Evolutionary conservation across 2,113 vertebrate species (phyloP).

Genomic region (Beaufortia kweichowensis): DNA sequence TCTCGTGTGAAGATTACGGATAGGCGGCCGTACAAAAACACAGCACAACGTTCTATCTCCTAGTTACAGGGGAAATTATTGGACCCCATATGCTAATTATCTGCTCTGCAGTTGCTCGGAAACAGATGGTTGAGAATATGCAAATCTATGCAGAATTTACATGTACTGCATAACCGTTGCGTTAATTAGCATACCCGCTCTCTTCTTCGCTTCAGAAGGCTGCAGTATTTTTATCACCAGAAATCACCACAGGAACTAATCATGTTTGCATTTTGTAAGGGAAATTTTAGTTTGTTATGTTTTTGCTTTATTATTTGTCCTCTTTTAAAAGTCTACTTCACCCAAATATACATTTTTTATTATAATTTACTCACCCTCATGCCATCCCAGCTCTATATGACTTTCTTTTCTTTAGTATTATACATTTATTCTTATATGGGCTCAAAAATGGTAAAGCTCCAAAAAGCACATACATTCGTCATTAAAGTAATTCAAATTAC

Average conservation of each 20-base stretch:
- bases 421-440: too few relatives aligned
- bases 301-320: not conserved
- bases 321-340: too few relatives aligned
- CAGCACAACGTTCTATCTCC: slow-evolving; percentile 78
- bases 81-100: slow-evolving; percentile 98
- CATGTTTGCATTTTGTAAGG: not conserved
- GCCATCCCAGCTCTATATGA: too few relatives aligned
- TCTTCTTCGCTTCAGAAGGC: slow-evolving; percentile 71
- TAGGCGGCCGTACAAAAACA: slow-evolving; percentile 1
- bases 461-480: too few relatives aligned
- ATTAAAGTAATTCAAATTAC: too few relatives aligned
- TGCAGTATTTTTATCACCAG: slow-evolving; percentile 70
- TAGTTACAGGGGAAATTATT: slow-evolving; percentile 96
- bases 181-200: slow-evolving; percentile 90
- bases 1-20: slow-evolving; percentile 17
- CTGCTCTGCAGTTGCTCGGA: slow-evolving; percentile 89
- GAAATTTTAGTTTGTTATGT: not conserved
- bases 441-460: too few relatives aligned
- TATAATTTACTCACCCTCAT: too few relatives aligned
- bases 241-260: not conserved
- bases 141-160: slow-evolving; percentile 99
- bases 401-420: too few relatives aligned
- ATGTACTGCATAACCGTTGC: slow-evolving; percentile 87
- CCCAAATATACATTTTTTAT: too few relatives aligned
- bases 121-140: slow-evolving; percentile 99